These are phyloP conservation scores for Oikopleura dioica DNA, from an alignment of 23 tunicate species.

Conservation along the genomic window DNA sequence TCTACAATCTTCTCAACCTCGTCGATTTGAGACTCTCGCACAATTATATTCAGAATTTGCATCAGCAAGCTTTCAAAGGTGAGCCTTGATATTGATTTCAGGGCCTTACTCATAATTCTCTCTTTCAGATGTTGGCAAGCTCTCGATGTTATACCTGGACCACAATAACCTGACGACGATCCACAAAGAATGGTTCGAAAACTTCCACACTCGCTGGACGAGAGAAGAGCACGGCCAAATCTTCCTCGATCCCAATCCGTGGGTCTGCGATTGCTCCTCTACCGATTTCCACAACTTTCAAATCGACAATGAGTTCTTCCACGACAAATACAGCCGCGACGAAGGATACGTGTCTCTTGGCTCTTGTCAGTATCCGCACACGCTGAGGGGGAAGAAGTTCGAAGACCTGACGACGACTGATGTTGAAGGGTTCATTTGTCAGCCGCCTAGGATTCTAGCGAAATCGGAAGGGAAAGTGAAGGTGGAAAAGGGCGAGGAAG, in stretches of 20 bases:
- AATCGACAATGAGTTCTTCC: background rate
- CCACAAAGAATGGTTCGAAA: background rate
- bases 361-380: background rate
- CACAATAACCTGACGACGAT: background rate
- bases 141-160: background rate
- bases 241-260: background rate
- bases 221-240: background rate
- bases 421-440: no score
- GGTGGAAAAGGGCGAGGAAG: no score
- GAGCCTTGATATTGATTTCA: no score
- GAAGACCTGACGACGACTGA: no score
- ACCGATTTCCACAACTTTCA: background rate
- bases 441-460: no score
- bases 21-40: background rate
- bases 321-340: background rate
- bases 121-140: no score
- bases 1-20: background rate
- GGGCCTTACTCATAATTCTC: no score
- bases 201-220: background rate
- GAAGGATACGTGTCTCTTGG: background rate
- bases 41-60: background rate
- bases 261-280: background rate
- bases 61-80: background rate
- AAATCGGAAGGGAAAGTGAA: no score
- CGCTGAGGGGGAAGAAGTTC: no score